Conservation (phyloP, 2,888 invertebrate species). For the Gymnocheta viridis region DNA sequence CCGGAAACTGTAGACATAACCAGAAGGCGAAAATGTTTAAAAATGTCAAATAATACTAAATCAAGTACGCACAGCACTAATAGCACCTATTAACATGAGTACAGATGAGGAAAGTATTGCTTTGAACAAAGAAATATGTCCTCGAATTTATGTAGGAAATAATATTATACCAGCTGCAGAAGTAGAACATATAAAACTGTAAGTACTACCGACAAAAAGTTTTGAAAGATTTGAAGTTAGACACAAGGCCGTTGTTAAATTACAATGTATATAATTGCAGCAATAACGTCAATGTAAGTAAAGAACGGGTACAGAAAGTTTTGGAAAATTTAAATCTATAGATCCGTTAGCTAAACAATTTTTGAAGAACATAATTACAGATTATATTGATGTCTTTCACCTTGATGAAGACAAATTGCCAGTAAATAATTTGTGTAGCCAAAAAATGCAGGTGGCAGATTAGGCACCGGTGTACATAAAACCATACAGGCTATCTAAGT, state of each 20-base stretch:
- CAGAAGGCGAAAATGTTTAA: too few species aligned
- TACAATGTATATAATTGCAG: background rate
- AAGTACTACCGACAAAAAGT: background rate
- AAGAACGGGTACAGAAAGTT: background rate
- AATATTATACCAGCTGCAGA: background rate
- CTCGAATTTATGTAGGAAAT: background rate
- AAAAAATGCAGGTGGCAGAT: background rate
- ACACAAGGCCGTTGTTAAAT: background rate
- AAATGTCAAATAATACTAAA: too few species aligned
- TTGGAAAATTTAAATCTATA: background rate
- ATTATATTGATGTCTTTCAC: background rate
- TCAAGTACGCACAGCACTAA: too few species aligned
- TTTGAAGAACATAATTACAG: background rate
- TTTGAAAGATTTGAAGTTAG: background rate
- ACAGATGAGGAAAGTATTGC: background rate
- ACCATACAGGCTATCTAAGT: background rate
- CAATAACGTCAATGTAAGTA: background rate
- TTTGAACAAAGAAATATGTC: background rate
- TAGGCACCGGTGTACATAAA: background rate
- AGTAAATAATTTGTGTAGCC: background rate
- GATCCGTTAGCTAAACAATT: background rate
- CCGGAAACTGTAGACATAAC: too few species aligned
- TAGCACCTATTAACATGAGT: too few species aligned
- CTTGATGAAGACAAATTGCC: background rate
- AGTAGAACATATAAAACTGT: background rate